phyloP scores from a whole-genome alignment of 2,797 vertebrate species.

The Cossypha polioptera region DNA sequence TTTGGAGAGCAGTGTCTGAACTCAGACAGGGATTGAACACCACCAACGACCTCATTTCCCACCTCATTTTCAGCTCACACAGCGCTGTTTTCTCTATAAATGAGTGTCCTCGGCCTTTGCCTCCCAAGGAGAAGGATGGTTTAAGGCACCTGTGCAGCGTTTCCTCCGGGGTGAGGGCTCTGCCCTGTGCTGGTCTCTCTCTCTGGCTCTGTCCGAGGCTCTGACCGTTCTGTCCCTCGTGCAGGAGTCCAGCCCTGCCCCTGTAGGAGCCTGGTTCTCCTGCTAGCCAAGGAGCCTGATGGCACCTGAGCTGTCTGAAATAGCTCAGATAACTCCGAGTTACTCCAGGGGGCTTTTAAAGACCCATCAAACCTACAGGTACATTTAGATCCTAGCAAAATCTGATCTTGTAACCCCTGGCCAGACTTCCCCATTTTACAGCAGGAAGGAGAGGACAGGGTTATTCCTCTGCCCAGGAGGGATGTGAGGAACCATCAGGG shows the following conservation, averaged over 20 bases:
- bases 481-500: neutral
- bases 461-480: neutral
- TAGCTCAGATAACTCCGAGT: neutral
- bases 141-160: neutral
- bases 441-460: neutral
- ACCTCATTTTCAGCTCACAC: neutral
- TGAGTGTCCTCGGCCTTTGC: neutral
- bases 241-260: neutral
- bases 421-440: neutral
- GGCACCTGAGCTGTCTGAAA: neutral
- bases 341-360: neutral
- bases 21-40: neutral
- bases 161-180: neutral
- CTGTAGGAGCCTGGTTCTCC: neutral
- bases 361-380: neutral
- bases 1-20: neutral
- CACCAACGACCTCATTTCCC: neutral
- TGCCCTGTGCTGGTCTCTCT: neutral
- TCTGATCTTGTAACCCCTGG: neutral
- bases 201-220: neutral
- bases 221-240: neutral
- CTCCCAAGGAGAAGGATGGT: neutral
- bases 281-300: neutral
- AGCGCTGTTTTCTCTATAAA: accelerated
- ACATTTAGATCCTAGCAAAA: neutral